Conservation (phyloP, 2,797 vertebrate species). For the Mus spretus region DNA sequence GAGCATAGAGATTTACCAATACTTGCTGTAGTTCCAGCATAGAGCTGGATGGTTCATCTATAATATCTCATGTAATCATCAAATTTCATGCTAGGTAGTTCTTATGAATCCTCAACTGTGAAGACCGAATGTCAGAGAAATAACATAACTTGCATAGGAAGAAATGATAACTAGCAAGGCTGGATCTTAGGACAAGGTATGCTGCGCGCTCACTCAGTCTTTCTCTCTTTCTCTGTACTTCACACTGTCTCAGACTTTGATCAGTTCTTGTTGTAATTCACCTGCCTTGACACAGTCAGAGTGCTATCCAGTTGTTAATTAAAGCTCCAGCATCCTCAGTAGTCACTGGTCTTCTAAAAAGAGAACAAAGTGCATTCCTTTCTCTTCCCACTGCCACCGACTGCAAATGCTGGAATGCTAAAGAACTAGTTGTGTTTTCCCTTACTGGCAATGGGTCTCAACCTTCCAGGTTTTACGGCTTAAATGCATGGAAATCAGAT, state of each 20-base stretch:
- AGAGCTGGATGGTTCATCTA: background rate
- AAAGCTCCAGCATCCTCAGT: background rate
- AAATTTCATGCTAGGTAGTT: background rate
- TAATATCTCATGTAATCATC: background rate
- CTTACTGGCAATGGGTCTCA: conserved; percentile 37
- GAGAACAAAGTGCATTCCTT: background rate
- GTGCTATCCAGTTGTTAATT: background rate
- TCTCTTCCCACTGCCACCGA: background rate
- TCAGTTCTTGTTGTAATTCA: background rate
- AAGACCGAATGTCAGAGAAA: background rate
- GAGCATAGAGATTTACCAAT: accelerated
- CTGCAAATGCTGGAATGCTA: background rate
- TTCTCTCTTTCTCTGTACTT: background rate
- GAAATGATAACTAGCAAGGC: background rate
- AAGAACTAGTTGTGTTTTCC: conserved; percentile 52
- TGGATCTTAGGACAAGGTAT: background rate
- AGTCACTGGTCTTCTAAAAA: background rate
- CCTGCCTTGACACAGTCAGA: background rate
- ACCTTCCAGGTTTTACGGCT: conserved; percentile 62
- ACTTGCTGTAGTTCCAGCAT: accelerated
- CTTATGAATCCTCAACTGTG: background rate
- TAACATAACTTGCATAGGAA: background rate
- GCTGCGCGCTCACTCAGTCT: background rate
- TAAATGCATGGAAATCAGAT: conserved; percentile 73
- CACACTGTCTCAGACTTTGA: background rate